Conservation (phyloP, 2,888 invertebrate genomes). For the Folsomia candida region DNA sequence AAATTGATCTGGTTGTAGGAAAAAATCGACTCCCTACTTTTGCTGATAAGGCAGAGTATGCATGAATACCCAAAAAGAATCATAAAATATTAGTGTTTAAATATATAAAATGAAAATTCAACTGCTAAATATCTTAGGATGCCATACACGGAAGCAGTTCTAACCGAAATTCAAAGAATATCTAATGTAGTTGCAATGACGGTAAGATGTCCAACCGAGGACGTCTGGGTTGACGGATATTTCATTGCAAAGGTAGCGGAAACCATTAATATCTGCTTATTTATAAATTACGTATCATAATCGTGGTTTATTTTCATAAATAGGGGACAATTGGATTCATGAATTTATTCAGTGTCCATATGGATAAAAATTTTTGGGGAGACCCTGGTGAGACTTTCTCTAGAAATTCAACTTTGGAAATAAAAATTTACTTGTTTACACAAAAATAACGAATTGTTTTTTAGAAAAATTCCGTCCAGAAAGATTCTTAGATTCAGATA, state of each 20-base stretch:
- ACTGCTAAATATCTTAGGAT: no score
- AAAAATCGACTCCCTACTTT: conserved; percentile 47
- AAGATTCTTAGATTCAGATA: conserved; percentile 32
- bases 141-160: conserved; percentile 35
- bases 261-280: background rate
- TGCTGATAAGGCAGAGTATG: conserved; percentile 46
- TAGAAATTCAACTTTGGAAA: background rate
- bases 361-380: conserved; percentile 28
- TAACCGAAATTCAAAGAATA: conserved; percentile 34
- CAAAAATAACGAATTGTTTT: background rate
- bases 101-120: no score
- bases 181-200: conserved; percentile 31
- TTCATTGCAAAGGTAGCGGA: conserved; percentile 26
- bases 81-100: background rate
- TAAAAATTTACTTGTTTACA: background rate
- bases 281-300: background rate
- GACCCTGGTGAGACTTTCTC: conserved; percentile 19
- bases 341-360: conserved; percentile 30
- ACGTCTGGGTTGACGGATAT: conserved; percentile 16
- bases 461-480: conserved; percentile 28
- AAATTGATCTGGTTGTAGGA: conserved; percentile 51
- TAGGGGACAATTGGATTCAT: conserved; percentile 22
- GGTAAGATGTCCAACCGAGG: conserved; percentile 20
- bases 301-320: background rate
- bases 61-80: no score